A percentile compares a stretch with the other conserved stretches of the same genome.
These are phyloP conservation scores for Noctua janthina DNA, from an alignment of 2,888 invertebrate genomes.

Conservation along the genomic window DNA sequence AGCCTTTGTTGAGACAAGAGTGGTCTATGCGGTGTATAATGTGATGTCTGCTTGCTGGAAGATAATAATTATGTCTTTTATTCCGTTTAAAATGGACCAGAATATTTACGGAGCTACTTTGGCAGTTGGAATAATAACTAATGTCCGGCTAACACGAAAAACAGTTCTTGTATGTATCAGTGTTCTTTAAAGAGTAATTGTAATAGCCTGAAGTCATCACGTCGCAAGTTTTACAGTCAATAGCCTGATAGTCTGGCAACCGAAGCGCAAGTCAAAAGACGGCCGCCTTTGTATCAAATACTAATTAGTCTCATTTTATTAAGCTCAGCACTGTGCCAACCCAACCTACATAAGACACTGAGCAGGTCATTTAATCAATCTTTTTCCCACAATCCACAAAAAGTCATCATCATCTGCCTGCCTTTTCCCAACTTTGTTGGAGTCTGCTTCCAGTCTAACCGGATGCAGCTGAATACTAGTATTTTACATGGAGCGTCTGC, in stretches of 20 bases:
- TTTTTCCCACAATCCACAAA: neutral
- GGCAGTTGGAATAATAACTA: neutral
- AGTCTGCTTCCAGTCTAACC: too few relatives aligned
- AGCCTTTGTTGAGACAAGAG: constrained; percentile 18
- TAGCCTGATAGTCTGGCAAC: neutral
- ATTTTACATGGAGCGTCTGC: too few relatives aligned
- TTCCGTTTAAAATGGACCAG: neutral
- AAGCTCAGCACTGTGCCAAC: neutral
- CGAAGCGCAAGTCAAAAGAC: neutral
- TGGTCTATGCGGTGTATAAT: neutral
- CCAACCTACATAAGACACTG: neutral
- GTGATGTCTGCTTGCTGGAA: constrained; percentile 16
- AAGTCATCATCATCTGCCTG: neutral
- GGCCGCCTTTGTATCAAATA: neutral
- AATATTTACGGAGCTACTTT: neutral
- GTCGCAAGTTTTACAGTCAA: neutral
- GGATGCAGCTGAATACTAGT: too few relatives aligned
- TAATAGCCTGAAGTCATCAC: neutral
- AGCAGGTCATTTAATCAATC: neutral
- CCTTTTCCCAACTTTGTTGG: too few relatives aligned
- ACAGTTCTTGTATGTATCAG: neutral
- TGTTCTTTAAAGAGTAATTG: neutral
- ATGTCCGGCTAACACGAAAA: neutral
- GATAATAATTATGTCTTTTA: neutral
- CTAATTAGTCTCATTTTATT: neutral